Conservation (phyloP, 1,140 invertebrate genomes). For the Pogonomyrmex barbatus region DNA sequence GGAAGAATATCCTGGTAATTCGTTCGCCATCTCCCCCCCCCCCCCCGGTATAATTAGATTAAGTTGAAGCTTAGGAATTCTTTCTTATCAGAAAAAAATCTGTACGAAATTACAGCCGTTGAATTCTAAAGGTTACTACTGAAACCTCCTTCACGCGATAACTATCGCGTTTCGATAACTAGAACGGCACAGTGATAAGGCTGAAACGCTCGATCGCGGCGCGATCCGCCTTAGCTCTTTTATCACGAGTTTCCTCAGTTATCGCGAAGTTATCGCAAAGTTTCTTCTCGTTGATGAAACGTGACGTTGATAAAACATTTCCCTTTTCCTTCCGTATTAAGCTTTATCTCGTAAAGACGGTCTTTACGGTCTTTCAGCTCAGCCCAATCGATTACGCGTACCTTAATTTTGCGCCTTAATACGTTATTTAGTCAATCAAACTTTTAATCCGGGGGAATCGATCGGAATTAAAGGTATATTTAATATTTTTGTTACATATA, state of each 20-base stretch:
- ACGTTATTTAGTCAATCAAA: not conserved
- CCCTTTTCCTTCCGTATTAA: conserved; percentile 47
- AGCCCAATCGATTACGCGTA: conserved; percentile 10
- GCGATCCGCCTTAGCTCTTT: conserved; percentile 37
- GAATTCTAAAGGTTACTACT: not conserved
- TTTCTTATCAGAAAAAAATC: conserved; percentile 6
- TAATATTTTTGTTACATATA: not conserved
- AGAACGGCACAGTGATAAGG: conserved; percentile 31
- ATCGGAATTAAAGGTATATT: not conserved
- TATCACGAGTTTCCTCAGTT: conserved; percentile 54
- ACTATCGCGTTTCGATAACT: conserved; percentile 42
- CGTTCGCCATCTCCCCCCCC: not conserved
- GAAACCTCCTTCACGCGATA: conserved; percentile 27
- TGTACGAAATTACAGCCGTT: conserved; percentile 20
- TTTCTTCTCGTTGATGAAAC: conserved; percentile 50
- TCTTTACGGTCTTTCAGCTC: conserved; percentile 24
- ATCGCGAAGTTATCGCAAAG: conserved; percentile 46
- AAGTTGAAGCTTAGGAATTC: no score
- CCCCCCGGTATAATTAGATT: not conserved
- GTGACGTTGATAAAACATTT: conserved; percentile 63
- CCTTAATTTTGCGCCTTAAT: conserved; percentile 14
- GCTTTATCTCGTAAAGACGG: conserved; percentile 24
- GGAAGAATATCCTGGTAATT: not conserved
- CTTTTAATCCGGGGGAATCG: not conserved
- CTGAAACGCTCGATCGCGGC: conserved; percentile 27